phyloP scores from a whole-genome alignment of 53 echinoderm and acorn worm genomes.

The Actinopyga echinites region DNA sequence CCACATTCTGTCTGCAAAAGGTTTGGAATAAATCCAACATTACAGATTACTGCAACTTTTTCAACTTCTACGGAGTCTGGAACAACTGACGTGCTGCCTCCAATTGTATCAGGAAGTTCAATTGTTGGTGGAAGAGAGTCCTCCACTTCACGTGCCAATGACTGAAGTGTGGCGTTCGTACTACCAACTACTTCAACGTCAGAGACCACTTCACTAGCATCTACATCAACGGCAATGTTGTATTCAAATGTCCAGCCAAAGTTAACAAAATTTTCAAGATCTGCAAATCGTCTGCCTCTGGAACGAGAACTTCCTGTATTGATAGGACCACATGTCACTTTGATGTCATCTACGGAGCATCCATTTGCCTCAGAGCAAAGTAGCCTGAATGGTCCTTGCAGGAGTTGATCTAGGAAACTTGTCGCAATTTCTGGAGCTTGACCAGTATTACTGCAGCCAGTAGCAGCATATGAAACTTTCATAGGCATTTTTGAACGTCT shows the following conservation, averaged over 20 bases:
- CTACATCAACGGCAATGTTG: not conserved
- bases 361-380: constrained; percentile 11
- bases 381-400: not conserved
- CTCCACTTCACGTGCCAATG: not conserved
- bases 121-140: not conserved
- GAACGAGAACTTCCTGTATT: not conserved
- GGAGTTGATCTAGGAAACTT: not conserved
- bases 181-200: not conserved
- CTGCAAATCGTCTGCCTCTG: not conserved
- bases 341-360: constrained; percentile 65
- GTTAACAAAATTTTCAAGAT: not conserved
- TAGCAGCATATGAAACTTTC: not conserved
- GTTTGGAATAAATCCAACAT: not conserved
- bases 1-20: not conserved
- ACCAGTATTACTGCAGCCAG: not conserved
- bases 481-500: not conserved
- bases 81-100: not conserved
- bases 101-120: constrained; percentile 4
- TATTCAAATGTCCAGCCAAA: constrained; percentile 1
- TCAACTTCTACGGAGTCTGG: not conserved
- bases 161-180: constrained; percentile 6
- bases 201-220: not conserved
- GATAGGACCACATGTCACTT: constrained; percentile 63
- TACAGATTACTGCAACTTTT: not conserved
- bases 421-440: not conserved